Percentiles rank a stretch among this genome's conserved stretches.
phyloP scores from a whole-genome alignment of 2,113 vertebrate species.

The Pao palembangensis region DNA sequence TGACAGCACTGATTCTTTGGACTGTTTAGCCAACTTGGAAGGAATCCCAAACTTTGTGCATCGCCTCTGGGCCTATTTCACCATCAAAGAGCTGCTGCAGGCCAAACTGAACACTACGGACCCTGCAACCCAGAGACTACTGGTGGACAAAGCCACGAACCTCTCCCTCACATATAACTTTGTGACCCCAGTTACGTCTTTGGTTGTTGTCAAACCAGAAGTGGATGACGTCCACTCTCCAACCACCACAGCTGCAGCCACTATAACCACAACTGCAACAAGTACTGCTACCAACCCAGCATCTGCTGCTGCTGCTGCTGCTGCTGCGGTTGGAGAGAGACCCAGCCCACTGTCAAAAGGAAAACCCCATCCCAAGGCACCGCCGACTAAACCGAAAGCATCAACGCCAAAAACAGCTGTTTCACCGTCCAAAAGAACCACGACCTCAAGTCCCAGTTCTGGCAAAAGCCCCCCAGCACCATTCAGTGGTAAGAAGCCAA shows the following conservation, averaged over 20 bases:
- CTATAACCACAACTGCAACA: slow-evolving; percentile 36
- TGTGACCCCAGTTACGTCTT: slow-evolving; percentile 81
- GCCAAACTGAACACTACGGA: slow-evolving; percentile 72
- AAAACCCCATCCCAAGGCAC: slow-evolving; percentile 37
- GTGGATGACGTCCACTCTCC: slow-evolving; percentile 48
- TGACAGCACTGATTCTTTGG: slow-evolving; percentile 29
- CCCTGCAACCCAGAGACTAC: slow-evolving; percentile 56
- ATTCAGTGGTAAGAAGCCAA: slow-evolving; percentile 39
- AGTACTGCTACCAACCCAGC: slow-evolving; percentile 29
- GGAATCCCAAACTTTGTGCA: slow-evolving; percentile 73
- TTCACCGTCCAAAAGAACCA: slow-evolving; percentile 46
- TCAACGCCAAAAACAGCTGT: slow-evolving; percentile 22
- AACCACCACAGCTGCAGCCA: slow-evolving; percentile 42
- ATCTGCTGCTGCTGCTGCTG: slow-evolving; percentile 2
- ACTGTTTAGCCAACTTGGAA: slow-evolving; percentile 45
- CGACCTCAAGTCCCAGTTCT: slow-evolving; percentile 26
- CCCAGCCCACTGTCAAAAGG: slow-evolving; percentile 26
- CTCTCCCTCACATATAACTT: slow-evolving; percentile 84
- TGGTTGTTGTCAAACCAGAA: slow-evolving; percentile 80
- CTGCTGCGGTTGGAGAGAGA: slow-evolving; percentile 31
- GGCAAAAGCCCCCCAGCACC: slow-evolving; percentile 46
- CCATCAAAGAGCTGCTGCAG: slow-evolving; percentile 79
- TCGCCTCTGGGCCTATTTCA: slow-evolving; percentile 83
- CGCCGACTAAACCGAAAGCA: slow-evolving; percentile 30
- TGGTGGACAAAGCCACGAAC: slow-evolving; percentile 79